Percentiles rank a stretch among this genome's conserved stretches.
phyloP scores from a whole-genome alignment of 2,797 vertebrate species.

The Pseudocheirus occidentalis region DNA sequence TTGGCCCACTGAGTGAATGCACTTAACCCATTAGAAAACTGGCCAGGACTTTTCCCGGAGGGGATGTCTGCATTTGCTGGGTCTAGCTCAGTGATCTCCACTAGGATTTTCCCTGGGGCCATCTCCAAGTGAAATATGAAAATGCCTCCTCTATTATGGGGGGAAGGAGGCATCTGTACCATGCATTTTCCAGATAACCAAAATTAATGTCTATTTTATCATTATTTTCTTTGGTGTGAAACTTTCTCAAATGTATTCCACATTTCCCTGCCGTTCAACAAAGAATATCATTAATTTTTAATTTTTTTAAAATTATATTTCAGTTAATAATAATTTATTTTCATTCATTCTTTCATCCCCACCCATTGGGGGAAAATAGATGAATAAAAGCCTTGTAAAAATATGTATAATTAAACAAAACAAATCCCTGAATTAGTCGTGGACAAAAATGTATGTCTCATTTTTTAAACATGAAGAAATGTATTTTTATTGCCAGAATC shows the following conservation, averaged over 20 bases:
- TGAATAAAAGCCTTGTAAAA: neutral
- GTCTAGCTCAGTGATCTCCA: neutral
- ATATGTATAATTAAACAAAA: neutral
- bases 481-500: neutral
- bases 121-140: slow-evolving; percentile 5
- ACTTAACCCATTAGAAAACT: slow-evolving; percentile 4
- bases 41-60: neutral
- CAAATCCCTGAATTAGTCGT: neutral
- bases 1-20: neutral
- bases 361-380: neutral
- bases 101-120: neutral
- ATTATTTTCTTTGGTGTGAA: neutral
- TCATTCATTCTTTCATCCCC: neutral
- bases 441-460: neutral
- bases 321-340: neutral
- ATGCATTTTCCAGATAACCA: neutral
- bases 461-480: neutral
- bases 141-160: neutral
- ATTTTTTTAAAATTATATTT: neutral
- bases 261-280: neutral
- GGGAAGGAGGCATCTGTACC: neutral
- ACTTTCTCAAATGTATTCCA: neutral
- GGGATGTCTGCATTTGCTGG: neutral
- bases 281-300: neutral
- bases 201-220: neutral